A percentile compares a stretch with the other conserved stretches of the same genome.
phyloP scores from a whole-genome alignment of 2,797 vertebrate genomes.

The Diplodus sargus region DNA sequence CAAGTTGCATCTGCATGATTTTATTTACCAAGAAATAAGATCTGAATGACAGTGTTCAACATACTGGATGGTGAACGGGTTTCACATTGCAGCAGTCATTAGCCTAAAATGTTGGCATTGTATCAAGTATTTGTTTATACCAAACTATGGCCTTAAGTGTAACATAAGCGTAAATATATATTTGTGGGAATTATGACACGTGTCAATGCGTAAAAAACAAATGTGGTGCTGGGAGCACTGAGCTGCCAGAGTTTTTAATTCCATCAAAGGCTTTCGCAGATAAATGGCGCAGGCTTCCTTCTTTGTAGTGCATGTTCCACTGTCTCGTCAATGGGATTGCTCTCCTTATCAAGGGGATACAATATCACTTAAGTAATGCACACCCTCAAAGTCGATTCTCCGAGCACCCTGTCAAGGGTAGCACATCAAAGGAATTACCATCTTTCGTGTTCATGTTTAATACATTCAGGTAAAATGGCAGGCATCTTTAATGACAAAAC shows the following conservation, averaged over 20 bases:
- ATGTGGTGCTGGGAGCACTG: constrained; percentile 62
- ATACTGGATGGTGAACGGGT: constrained; percentile 35
- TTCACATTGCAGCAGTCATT: constrained; percentile 38
- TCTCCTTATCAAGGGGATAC: constrained; percentile 81
- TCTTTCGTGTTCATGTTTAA: constrained; percentile 69
- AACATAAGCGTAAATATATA: constrained; percentile 66
- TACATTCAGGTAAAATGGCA: constrained; percentile 76
- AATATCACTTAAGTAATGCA: constrained; percentile 82
- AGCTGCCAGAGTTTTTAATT: constrained; percentile 82
- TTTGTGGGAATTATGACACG: constrained; percentile 73
- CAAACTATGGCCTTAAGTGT: constrained; percentile 65
- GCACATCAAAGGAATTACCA: constrained; percentile 81
- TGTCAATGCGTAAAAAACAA: constrained; percentile 75
- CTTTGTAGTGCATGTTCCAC: constrained; percentile 79
- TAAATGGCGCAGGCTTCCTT: constrained; percentile 71
- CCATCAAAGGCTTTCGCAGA: constrained; percentile 83
- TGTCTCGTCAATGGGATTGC: constrained; percentile 77
- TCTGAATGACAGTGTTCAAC: constrained; percentile 38
- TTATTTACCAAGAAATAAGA: constrained; percentile 12
- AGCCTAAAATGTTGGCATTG: constrained; percentile 46
- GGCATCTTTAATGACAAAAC: constrained; percentile 63
- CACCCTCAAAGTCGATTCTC: constrained; percentile 76
- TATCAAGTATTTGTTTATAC: constrained; percentile 71
- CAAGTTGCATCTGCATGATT: constrained; percentile 12
- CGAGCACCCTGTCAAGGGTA: constrained; percentile 64